phyloP scores from a whole-genome alignment of 2,888 invertebrate species.

The Macrophya alboannulata region DNA sequence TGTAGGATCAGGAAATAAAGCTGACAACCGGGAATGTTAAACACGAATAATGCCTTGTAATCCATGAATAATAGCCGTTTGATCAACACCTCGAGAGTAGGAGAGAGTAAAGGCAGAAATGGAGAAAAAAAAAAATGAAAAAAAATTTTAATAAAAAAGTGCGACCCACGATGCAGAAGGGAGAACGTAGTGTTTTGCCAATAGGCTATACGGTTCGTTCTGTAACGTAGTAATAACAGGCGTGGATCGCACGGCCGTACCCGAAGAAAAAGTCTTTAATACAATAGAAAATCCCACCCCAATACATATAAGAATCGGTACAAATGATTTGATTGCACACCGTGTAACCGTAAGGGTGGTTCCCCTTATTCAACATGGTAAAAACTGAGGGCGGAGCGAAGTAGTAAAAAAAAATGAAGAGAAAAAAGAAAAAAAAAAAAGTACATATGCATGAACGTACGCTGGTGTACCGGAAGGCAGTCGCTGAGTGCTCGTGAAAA shows the following conservation, averaged over 20 bases:
- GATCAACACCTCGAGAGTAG: conserved; percentile 50
- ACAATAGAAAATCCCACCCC: conserved; percentile 69
- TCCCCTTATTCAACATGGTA: conserved; percentile 20
- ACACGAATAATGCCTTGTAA: conserved; percentile 51
- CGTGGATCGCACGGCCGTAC: not conserved
- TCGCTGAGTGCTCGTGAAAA: conserved; percentile 47
- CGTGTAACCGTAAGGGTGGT: conserved; percentile 54
- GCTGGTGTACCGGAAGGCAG: conserved; percentile 53
- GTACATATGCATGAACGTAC: conserved; percentile 52
- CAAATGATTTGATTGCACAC: conserved; percentile 75
- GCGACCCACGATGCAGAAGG: conserved; percentile 62
- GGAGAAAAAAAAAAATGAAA: conserved; percentile 57
- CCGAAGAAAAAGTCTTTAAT: conserved; percentile 32
- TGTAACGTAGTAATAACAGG: conserved; percentile 43
- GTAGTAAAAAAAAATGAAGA: conserved; percentile 59
- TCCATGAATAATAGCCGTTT: conserved; percentile 54
- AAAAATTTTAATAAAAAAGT: conserved; percentile 60
- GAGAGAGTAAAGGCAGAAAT: not conserved
- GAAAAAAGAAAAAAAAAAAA: conserved; percentile 43
- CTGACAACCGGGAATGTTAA: conserved; percentile 7
- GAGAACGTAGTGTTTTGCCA: conserved; percentile 57
- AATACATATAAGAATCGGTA: conserved; percentile 62
- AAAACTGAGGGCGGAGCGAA: conserved; percentile 54
- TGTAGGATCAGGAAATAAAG: conserved; percentile 1
- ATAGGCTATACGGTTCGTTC: conserved; percentile 44